Evolutionary conservation across 2,113 vertebrate species (phyloP).

Genomic region (Syngnathus scovelli): DNA sequence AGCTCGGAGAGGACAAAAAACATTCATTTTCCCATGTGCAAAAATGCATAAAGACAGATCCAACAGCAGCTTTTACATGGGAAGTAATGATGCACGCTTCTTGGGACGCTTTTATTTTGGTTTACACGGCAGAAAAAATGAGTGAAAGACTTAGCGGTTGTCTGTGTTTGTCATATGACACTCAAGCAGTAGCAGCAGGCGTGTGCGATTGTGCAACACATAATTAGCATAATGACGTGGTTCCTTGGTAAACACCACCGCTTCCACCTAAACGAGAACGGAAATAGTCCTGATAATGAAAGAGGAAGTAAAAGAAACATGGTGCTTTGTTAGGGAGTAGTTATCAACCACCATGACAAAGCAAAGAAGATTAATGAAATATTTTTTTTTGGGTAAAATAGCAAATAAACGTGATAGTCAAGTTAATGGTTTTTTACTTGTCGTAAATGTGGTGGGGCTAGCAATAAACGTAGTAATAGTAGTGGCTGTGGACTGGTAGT

Average conservation of each 20-base stretch:
- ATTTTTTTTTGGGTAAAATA: no score
- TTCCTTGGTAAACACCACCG: constrained; percentile 46
- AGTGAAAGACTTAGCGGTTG: neutral
- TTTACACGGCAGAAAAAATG: neutral
- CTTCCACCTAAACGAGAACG: constrained; percentile 49
- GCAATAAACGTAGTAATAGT: no score
- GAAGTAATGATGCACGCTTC: neutral
- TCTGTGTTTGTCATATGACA: neutral
- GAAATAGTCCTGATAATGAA: constrained; percentile 30
- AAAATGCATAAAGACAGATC: neutral
- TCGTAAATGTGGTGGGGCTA: neutral
- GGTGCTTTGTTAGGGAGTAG: neutral
- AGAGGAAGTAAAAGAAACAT: neutral
- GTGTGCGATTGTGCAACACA: constrained; percentile 27
- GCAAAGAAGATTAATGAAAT: no score
- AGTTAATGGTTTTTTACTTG: neutral
- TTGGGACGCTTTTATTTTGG: constrained; percentile 3
- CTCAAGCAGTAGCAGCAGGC: neutral
- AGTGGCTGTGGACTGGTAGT: no score
- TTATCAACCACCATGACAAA: no score
- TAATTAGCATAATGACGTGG: constrained; percentile 37
- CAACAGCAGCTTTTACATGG: neutral
- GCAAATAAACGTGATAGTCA: no score
- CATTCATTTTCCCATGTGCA: constrained; percentile 8
- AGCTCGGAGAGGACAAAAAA: constrained; percentile 20